Evolutionary conservation across 1,140 invertebrate genomes (phyloP).

Genomic region (Piezodorus guildinii): DNA sequence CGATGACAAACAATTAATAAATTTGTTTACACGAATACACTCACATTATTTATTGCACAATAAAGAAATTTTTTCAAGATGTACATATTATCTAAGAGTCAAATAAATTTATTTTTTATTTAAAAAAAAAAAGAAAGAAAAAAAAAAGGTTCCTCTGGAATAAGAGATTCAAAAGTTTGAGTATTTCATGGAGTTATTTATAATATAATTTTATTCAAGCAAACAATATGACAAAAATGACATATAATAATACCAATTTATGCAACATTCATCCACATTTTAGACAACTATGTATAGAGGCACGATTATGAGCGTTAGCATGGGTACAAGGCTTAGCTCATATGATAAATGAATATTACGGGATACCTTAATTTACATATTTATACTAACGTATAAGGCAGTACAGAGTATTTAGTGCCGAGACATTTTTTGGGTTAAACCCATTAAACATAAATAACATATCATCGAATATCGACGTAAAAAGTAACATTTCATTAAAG

Average conservation of each 20-base stretch:
- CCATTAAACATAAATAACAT: conserved; percentile 5
- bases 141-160: too few relatives aligned
- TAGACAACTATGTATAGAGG: conserved; percentile 7
- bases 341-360: background rate
- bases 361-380: conserved; percentile 1
- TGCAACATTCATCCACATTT: conserved; percentile 9
- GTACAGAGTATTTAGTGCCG: conserved; percentile 10
- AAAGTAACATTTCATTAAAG: conserved; percentile 4
- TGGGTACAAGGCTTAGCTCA: background rate
- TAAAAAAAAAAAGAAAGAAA: too few relatives aligned
- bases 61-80: too few relatives aligned
- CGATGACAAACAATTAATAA: conserved; percentile 6
- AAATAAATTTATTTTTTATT: too few relatives aligned
- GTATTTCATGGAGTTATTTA: too few relatives aligned
- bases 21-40: background rate
- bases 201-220: too few relatives aligned
- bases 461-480: conserved; percentile 12
- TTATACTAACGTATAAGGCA: conserved; percentile 8
- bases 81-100: too few relatives aligned
- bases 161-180: too few relatives aligned
- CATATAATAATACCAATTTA: too few relatives aligned
- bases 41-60: too few relatives aligned
- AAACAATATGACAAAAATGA: too few relatives aligned
- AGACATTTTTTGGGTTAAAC: background rate
- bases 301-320: conserved; percentile 7